phyloP scores from a whole-genome alignment of 2,888 invertebrate genomes.

The Ectobius pallidus region DNA sequence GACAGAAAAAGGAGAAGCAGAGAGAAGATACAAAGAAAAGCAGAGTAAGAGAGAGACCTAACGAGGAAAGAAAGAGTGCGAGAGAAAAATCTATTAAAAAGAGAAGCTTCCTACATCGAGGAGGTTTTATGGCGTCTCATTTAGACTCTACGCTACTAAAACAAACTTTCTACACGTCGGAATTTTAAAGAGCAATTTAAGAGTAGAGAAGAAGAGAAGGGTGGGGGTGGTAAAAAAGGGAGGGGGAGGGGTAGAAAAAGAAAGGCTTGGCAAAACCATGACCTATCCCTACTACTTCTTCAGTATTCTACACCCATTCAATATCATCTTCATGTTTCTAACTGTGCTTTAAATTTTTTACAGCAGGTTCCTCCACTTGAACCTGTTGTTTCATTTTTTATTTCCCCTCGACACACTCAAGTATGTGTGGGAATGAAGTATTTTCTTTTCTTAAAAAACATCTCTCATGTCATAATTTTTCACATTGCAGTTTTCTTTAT shows the following conservation, averaged over 20 bases:
- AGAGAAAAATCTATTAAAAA: slow-evolving; percentile 32
- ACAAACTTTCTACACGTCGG: slow-evolving; percentile 43
- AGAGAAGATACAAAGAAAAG: slow-evolving; percentile 2
- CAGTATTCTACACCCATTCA: slow-evolving; percentile 25
- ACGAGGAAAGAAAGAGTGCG: slow-evolving; percentile 18
- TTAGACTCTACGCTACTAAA: slow-evolving; percentile 40
- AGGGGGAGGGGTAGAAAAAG: slow-evolving; percentile 6
- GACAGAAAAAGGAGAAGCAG: slow-evolving; percentile 6
- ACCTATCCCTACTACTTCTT: slow-evolving; percentile 30
- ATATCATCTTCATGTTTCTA: slow-evolving; percentile 14
- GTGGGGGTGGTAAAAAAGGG: background rate
- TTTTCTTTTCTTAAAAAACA: too few species aligned
- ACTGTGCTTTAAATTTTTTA: slow-evolving; percentile 22
- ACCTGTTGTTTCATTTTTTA: background rate
- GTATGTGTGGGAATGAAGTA: too few species aligned
- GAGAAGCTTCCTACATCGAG: slow-evolving; percentile 30
- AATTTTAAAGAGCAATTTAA: slow-evolving; percentile 44
- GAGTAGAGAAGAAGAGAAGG: slow-evolving; percentile 34
- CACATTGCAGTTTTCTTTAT: too few species aligned
- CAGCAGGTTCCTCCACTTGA: background rate
- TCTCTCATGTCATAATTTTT: too few species aligned
- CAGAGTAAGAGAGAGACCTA: slow-evolving; percentile 25
- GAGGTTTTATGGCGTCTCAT: slow-evolving; percentile 41
- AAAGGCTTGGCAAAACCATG: slow-evolving; percentile 30
- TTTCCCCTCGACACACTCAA: too few species aligned